These are phyloP conservation scores for Spodoptera exigua DNA, from an alignment of 2,888 invertebrate species.

Conservation along the genomic window DNA sequence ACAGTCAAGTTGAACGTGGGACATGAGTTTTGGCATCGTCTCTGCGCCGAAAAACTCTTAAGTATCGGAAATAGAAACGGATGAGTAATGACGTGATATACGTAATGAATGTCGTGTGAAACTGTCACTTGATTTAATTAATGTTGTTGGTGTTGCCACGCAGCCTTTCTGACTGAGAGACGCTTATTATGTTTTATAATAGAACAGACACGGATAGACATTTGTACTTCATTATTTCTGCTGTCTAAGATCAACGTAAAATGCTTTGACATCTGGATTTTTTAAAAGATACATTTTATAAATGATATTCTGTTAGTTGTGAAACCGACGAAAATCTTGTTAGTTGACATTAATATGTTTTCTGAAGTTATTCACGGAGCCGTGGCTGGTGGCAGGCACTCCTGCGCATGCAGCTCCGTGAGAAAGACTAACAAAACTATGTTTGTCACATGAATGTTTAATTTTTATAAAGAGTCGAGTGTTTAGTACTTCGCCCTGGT, in stretches of 20 bases:
- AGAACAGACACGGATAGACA: constrained; percentile 71
- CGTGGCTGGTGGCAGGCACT: constrained; percentile 15
- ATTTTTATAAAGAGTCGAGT: constrained; percentile 66
- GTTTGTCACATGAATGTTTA: constrained; percentile 67
- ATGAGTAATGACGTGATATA: constrained; percentile 81
- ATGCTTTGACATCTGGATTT: constrained; percentile 73
- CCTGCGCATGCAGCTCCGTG: constrained; percentile 65
- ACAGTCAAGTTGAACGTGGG: constrained; percentile 70
- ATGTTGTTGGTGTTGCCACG: constrained; percentile 70
- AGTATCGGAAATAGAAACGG: constrained; percentile 83
- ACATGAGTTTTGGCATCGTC: constrained; percentile 80
- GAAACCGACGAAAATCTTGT: constrained; percentile 52
- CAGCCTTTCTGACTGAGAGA: constrained; percentile 60
- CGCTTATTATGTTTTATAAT: constrained; percentile 67
- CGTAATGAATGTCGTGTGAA: constrained; percentile 84
- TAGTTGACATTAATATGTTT: constrained; percentile 52
- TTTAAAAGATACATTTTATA: constrained; percentile 70
- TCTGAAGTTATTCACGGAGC: constrained; percentile 34
- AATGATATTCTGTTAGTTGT: constrained; percentile 64
- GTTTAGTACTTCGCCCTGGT: constrained; percentile 60
- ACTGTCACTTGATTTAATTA: constrained; percentile 83
- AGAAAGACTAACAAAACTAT: constrained; percentile 74
- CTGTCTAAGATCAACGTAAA: constrained; percentile 70
- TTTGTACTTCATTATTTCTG: constrained; percentile 78
- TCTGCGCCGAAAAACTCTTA: constrained; percentile 77